Conservation (phyloP, 2,113 vertebrate genomes). For the Trichomycterus rosablanca region DNA sequence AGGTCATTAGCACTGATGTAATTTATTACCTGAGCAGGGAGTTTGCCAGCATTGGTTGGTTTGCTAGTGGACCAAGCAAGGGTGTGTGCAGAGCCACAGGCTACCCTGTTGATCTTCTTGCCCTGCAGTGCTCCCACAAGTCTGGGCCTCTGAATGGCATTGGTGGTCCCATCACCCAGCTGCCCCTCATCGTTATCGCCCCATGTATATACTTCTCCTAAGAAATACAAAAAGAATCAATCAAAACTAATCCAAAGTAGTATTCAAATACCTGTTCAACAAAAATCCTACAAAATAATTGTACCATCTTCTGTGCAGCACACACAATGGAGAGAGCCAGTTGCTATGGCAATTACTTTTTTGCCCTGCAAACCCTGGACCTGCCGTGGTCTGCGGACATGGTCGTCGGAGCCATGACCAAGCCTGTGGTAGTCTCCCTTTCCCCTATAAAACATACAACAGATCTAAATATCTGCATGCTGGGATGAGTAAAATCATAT, state of each 20-base stretch:
- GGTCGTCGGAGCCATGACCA: conserved; percentile 95
- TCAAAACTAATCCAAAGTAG: not conserved
- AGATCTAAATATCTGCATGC: not conserved
- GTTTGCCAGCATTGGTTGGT: conserved; percentile 92
- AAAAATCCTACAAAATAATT: conserved; percentile 3
- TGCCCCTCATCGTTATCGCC: conserved; percentile 98
- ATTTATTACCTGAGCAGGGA: conserved; percentile 82
- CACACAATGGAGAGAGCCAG: conserved; percentile 95
- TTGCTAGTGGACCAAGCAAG: conserved; percentile 98
- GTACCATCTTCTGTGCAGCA: conserved; percentile 97
- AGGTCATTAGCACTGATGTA: too few relatives aligned
- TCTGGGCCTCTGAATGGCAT: conserved; percentile 94
- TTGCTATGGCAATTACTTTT: conserved; percentile 96
- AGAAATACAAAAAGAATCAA: conserved; percentile 22
- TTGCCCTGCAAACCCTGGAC: conserved; percentile 97
- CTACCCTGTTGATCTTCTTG: conserved; percentile 97
- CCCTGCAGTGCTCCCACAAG: conserved; percentile 93
- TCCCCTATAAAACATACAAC: conserved; percentile 71
- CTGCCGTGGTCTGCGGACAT: conserved; percentile 90
- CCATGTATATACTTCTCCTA: conserved; percentile 97
- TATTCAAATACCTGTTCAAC: too few relatives aligned
- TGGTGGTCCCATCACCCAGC: conserved; percentile 94
- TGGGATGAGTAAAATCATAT: too few relatives aligned
- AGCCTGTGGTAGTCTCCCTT: conserved; percentile 96
- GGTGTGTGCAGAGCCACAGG: conserved; percentile 95